phyloP scores from a whole-genome alignment of 2,113 vertebrate species.

The Sylvicapra grimmia region DNA sequence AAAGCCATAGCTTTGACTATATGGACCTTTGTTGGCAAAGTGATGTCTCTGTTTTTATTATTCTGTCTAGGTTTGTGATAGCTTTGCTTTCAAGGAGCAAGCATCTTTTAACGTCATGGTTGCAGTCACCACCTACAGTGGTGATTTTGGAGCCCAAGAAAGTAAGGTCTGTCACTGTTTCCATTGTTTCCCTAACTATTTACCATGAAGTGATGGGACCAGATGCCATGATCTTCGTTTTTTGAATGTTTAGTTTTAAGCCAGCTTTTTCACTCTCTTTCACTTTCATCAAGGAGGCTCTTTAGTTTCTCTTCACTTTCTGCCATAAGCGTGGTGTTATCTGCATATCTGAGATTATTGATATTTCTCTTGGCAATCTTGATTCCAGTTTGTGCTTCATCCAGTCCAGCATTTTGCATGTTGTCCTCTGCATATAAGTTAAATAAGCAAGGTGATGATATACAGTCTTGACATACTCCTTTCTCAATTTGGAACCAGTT shows the following conservation, averaged over 20 bases:
- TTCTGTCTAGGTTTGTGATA: neutral
- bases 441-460: neutral
- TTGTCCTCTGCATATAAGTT: neutral
- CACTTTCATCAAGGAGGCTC: neutral
- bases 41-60: neutral
- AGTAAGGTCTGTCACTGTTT: neutral
- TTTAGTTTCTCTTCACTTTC: neutral
- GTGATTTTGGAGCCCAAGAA: neutral
- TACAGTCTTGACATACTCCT: neutral
- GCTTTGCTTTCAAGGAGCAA: neutral
- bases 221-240: neutral
- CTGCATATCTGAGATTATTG: neutral
- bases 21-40: neutral
- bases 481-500: neutral
- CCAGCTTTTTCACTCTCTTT: neutral
- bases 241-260: neutral
- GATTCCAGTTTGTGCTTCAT: neutral
- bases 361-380: neutral
- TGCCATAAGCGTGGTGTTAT: neutral
- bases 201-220: neutral
- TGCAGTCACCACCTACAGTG: neutral
- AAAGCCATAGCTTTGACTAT: neutral
- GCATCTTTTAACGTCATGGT: neutral
- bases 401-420: neutral
- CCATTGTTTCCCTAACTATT: neutral